Base-by-base conservation (phyloP, 1,140 invertebrate genomes). In the Anoplolepis gracilipes region DNA sequence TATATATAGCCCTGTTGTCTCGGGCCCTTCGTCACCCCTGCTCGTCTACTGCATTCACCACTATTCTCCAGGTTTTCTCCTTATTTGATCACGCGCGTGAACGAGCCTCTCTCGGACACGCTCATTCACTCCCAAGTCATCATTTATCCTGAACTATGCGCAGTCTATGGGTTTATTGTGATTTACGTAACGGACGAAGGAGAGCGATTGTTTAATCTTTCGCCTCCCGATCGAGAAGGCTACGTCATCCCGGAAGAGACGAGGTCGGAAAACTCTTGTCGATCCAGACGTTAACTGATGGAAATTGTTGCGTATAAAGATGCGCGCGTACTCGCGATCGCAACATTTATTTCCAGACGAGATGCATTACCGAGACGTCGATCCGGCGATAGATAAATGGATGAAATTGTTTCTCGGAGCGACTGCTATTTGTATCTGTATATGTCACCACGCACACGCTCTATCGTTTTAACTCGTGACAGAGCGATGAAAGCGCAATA, bases 131-230 rank as follows among this genome's bases (percentile, higher is more conserved):
- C 61, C n/a, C 61, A 49, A 67, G 46, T 62, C 57, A 64, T 16
- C 69, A 86, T 90, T 82, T 84, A 76, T 85, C 46, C 76, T 16
- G 46, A 33, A 39, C 33, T 46, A 46, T 19, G 81, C 33, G 28
- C 30, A 33, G 30, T 53, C 55, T 64, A 33, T 36, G 28, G 76
- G 28, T 87, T 89, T 85, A 90, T 87, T 90, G 73, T 85, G 87
- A 87, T 87, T 87, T 84, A 90, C 81, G 73, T 78, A 81, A 76
- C 82, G 30, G 61, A 19, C 57, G 69, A 55, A 62, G 42, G 67
- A 39, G 69, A 84, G 19, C 76, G 85, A 87, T 85, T 79, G 72
- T 59, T 86, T 70, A 64, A 85, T 76, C 82, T 70, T 87, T 69
- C 53, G 53, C 28, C 13, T 49, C 36, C 64, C 42, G 16, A 49